Conservation (phyloP, 1,140 invertebrate species). For the Pogonognathellus flavescens region DNA sequence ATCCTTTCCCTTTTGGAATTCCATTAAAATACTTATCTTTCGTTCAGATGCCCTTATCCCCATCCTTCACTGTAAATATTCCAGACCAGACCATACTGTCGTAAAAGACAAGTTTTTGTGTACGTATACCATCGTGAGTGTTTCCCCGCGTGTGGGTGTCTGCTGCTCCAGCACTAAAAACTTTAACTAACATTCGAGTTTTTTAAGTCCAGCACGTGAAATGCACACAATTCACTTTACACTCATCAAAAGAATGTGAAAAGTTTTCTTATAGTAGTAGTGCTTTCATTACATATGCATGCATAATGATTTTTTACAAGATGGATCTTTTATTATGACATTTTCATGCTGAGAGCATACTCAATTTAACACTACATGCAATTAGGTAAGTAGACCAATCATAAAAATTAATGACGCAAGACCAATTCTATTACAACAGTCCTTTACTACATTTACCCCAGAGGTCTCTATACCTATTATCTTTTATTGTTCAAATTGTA, state of each 20-base stretch:
- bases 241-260: not conserved
- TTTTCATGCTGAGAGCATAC: constrained; percentile 14
- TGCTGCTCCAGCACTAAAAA: too few relatives aligned
- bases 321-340: constrained; percentile 39
- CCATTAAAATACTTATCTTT: constrained; percentile 62
- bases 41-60: constrained; percentile 45
- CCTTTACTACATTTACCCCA: not conserved
- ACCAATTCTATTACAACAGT: not conserved
- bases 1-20: constrained; percentile 57
- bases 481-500: not conserved
- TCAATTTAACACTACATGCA: constrained; percentile 39
- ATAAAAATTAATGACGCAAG: constrained; percentile 32
- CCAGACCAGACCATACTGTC: constrained; percentile 33
- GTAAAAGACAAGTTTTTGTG: constrained; percentile 51
- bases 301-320: constrained; percentile 34
- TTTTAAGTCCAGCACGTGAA: too few relatives aligned
- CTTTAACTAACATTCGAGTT: too few relatives aligned
- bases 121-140: too few relatives aligned
- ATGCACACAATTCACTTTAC: not conserved
- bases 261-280: constrained; percentile 1
- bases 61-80: constrained; percentile 18
- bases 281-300: constrained; percentile 12
- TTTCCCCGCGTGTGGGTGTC: too few relatives aligned
- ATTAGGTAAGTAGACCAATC: constrained; percentile 35
- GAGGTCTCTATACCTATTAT: not conserved